phyloP scores from a whole-genome alignment of 2,888 invertebrate genomes.

The Pristionchus mayeri region DNA sequence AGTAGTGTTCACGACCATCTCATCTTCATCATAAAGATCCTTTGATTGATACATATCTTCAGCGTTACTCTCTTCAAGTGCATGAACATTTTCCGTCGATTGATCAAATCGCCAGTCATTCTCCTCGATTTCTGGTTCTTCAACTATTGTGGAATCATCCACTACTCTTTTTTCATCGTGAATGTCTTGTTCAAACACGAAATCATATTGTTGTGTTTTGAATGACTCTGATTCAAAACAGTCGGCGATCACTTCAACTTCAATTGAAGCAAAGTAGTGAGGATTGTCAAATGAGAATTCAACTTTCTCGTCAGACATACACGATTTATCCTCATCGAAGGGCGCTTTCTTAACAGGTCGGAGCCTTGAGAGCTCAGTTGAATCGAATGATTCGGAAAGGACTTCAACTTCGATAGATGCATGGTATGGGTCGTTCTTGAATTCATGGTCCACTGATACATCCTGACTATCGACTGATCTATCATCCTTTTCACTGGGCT shows the following conservation, averaged over 20 bases:
- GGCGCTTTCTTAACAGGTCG: conserved; percentile 42
- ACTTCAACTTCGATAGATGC: conserved; percentile 2
- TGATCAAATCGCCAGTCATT: too few relatives aligned
- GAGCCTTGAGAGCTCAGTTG: neutral
- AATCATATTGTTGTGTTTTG: too few relatives aligned
- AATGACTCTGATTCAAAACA: neutral
- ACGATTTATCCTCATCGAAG: neutral
- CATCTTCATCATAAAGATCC: neutral
- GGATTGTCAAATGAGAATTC: conserved; percentile 44
- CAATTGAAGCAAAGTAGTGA: conserved; percentile 29
- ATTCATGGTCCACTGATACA: too few relatives aligned
- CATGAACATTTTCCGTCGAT: too few relatives aligned
- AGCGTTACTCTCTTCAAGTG: too few relatives aligned
- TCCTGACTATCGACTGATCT: conserved; percentile 14
- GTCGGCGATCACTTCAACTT: conserved; percentile 50
- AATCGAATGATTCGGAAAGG: neutral
- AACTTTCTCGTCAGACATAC: conserved; percentile 9
- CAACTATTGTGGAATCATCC: too few relatives aligned
- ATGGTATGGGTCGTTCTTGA: conserved; percentile 32
- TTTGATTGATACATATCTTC: neutral
- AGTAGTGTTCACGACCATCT: neutral
- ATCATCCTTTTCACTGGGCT: neutral
- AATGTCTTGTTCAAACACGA: too few relatives aligned
- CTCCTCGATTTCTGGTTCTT: too few relatives aligned
- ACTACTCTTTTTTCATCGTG: too few relatives aligned